phyloP scores from a whole-genome alignment of 1,140 invertebrate genomes.

The Eriosoma lanigerum region DNA sequence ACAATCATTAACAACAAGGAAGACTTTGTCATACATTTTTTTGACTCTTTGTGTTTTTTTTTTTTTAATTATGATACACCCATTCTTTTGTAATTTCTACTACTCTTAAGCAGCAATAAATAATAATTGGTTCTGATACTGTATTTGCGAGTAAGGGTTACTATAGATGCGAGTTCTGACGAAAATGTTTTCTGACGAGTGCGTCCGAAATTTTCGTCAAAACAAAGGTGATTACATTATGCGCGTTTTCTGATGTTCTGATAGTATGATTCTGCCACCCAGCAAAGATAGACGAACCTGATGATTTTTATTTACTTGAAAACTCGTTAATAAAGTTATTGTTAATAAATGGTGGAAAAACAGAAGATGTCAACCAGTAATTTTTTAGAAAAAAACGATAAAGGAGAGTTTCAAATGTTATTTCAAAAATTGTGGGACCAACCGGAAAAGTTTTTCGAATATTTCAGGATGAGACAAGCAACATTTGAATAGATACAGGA shows the following conservation, averaged over 20 bases:
- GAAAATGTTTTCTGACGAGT: background rate
- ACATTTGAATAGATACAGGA: conserved; percentile 1
- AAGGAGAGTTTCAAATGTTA: conserved; percentile 4
- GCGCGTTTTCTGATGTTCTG: background rate
- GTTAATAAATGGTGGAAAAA: conserved; percentile 9
- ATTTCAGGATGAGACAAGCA: conserved; percentile 2
- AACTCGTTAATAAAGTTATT: background rate
- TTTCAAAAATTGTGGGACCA: background rate
- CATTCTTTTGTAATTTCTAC: no score
- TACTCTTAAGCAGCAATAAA: no score
- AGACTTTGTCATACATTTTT: no score
- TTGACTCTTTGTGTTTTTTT: no score
- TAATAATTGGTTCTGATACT: no score
- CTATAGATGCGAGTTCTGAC: conserved; percentile 1
- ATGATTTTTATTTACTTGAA: background rate
- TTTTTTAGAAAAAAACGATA: background rate
- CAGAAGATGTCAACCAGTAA: background rate
- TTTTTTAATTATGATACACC: no score
- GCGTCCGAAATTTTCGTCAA: background rate
- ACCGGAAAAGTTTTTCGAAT: background rate
- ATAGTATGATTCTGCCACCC: background rate
- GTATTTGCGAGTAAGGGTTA: no score
- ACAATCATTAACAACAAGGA: no score
- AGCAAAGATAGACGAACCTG: background rate
- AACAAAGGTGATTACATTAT: background rate